Evolutionary conservation across 2,888 invertebrate genomes (phyloP).

Genomic region (Acanthopleura granulata): DNA sequence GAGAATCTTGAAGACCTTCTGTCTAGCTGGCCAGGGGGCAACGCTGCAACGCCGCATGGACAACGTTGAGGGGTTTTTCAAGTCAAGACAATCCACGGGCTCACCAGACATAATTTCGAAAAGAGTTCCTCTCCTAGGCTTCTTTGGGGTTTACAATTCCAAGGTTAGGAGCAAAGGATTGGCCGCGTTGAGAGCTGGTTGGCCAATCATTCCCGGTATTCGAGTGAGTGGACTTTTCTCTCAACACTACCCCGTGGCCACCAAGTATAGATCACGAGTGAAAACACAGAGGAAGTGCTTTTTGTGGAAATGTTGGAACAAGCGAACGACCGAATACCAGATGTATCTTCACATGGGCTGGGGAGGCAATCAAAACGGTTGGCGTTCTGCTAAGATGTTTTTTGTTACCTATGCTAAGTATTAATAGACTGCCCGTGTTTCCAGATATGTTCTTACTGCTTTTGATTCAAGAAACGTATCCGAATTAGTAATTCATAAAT

Average conservation of each 20-base stretch:
- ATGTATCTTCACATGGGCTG: constrained; percentile 32
- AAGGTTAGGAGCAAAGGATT: constrained; percentile 16
- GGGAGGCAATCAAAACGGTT: constrained; percentile 26
- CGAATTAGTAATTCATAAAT: too few relatives aligned
- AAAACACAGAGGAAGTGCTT: constrained; percentile 21
- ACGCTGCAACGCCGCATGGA: constrained; percentile 26
- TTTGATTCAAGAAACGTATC: too few relatives aligned
- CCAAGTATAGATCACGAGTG: constrained; percentile 22
- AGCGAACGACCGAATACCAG: constrained; percentile 20
- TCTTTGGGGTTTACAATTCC: constrained; percentile 25
- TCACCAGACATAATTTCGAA: constrained; percentile 15
- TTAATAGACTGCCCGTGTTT: background rate
- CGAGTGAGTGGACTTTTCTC: constrained; percentile 24
- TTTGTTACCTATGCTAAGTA: constrained; percentile 16
- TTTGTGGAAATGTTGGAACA: constrained; percentile 3
- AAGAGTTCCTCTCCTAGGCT: background rate
- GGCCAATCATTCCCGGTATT: constrained; percentile 29
- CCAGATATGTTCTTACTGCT: too few relatives aligned
- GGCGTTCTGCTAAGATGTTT: constrained; percentile 26
- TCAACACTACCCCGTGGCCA: constrained; percentile 32
- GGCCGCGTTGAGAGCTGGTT: constrained; percentile 21
- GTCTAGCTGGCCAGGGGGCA: constrained; percentile 24
- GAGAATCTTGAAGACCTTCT: constrained; percentile 23
- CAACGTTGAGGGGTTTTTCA: constrained; percentile 25
- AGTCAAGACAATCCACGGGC: constrained; percentile 16